A percentile compares a stretch with the other conserved stretches of the same genome.
Conservation (phyloP, 2,888 invertebrate species). For the Drosophila phalerata region DNA sequence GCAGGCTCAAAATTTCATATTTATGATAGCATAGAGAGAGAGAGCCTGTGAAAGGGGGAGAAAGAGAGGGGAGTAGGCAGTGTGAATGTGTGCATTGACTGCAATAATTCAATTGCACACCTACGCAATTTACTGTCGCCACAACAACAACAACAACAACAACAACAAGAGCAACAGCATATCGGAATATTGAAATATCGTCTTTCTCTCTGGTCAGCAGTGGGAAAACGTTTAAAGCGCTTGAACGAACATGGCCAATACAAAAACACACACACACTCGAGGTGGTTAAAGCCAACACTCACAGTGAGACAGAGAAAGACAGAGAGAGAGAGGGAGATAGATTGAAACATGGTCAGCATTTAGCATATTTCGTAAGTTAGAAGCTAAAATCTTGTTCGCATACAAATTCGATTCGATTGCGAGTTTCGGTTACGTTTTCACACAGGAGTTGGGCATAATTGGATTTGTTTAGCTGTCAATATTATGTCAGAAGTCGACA, state of each 20-base stretch:
- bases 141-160: conserved; percentile 33
- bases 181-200: conserved; percentile 62
- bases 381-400: conserved; percentile 26
- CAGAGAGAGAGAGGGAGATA: neutral
- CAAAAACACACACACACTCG: conserved; percentile 1
- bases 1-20: conserved; percentile 70
- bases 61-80: conserved; percentile 15
- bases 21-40: conserved; percentile 55
- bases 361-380: conserved; percentile 57
- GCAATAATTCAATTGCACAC: conserved; percentile 82
- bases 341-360: conserved; percentile 50
- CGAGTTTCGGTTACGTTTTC: conserved; percentile 25
- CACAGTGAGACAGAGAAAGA: conserved; percentile 3
- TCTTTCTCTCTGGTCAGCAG: conserved; percentile 54
- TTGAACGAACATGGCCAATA: conserved; percentile 47
- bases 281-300: conserved; percentile 21
- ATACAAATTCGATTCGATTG: conserved; percentile 14
- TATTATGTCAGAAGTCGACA: conserved; percentile 81
- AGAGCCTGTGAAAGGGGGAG: neutral
- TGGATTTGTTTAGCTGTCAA: conserved; percentile 81
- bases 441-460: conserved; percentile 74
- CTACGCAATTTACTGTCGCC: conserved; percentile 72
- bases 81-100: conserved; percentile 72
- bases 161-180: conserved; percentile 22
- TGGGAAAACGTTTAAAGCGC: conserved; percentile 73